Evolutionary conservation across 1,140 invertebrate species (phyloP), one percentile per base, ranked within the genome.

Genomic region (Cotesia typhae): DNA sequence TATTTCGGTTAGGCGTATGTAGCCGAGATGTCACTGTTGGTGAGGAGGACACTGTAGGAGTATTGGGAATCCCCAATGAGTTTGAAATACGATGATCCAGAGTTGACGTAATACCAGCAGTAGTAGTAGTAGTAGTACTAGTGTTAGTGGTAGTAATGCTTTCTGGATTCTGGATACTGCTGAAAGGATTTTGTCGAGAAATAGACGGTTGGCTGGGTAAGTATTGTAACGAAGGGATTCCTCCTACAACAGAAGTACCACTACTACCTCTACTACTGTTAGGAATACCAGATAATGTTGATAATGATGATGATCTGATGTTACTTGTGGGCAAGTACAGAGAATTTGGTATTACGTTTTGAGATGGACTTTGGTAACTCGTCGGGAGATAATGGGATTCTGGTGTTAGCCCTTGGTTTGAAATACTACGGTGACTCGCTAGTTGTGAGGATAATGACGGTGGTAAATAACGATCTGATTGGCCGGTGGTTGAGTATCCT

Each of bases 271-370:
- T 47, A 47, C 10, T 47, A 47, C 41, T 10, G 10, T 9, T 10
- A 47, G 6, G 41, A 10, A 6, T 6, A 47, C 10, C 10, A 10
- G 41, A 10, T 9, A 47, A 9, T 9, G 41, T 10, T 2, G 41
- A 47, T 41, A 10, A 53, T 5, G 63, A 37, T 17, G 36, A 28
- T 9, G 70, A 28, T 72, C 51, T 35, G 20, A 14, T 28, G 53
- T 69, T 63, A 38, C 38, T 65, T 36, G 63, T 72, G 52, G 70
- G 70, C 67, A 67, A 67, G 70, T 72, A 72, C 20, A 66, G 64
- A 72, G 70, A 72, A 72, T 72, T 72, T 60, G 70, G 70, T 72
- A 72, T 67, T 67, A 72, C 70, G 67, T 72, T 72, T 59, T 72
- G 70, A 36, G 63, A 47, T 66, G 64, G 47, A 52, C 70, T 72